Conservation (phyloP, 1,140 invertebrate species). For the Camponotus floridanus region DNA sequence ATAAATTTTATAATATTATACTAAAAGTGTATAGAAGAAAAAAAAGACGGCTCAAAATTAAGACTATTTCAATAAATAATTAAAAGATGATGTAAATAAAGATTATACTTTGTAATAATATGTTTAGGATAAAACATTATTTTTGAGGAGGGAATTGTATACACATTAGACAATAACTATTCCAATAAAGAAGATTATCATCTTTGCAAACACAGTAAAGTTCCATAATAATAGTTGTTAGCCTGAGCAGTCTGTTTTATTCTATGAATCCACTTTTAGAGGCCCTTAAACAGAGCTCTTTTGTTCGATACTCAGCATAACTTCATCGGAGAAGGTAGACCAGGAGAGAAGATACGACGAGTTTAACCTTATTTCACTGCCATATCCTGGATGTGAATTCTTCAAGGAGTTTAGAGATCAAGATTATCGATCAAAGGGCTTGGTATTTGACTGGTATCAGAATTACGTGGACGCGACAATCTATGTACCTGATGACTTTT, state of each 20-base stretch:
- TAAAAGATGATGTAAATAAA: not conserved
- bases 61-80: conserved; percentile 5
- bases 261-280: conserved; percentile 69
- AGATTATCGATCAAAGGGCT: conserved; percentile 89
- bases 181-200: conserved; percentile 11
- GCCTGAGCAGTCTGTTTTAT: conserved; percentile 62
- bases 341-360: conserved; percentile 92
- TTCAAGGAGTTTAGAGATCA: conserved; percentile 92
- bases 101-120: not conserved
- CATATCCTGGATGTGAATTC: conserved; percentile 95
- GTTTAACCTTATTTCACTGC: conserved; percentile 92
- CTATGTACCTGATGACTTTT: conserved; percentile 89
- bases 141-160: conserved; percentile 12
- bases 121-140: conserved; percentile 2
- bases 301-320: conserved; percentile 88
- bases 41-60: conserved; percentile 16
- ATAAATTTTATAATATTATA: not conserved
- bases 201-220: conserved; percentile 61
- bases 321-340: conserved; percentile 95
- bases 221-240: conserved; percentile 65
- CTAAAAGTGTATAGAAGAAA: not conserved
- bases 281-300: conserved; percentile 70
- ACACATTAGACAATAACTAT: conserved; percentile 32
- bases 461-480: conserved; percentile 91
- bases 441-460: conserved; percentile 93